Conservation (phyloP, 1,140 invertebrate genomes). For the Leucophenga varia region DNA sequence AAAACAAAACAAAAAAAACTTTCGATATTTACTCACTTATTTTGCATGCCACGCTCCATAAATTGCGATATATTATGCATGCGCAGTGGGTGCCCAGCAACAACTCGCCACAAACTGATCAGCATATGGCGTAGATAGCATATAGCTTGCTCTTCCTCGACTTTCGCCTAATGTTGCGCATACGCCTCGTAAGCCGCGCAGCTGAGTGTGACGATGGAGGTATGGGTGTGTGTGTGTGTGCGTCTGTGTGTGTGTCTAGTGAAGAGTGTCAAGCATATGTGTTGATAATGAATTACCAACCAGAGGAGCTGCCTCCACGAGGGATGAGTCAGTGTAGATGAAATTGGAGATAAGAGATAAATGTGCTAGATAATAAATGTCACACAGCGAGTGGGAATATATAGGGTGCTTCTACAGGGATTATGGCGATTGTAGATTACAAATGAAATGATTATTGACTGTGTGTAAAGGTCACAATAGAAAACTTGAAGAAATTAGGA, state of each 20-base stretch:
- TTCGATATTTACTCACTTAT: slow-evolving; percentile 6
- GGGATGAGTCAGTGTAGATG: too few species aligned
- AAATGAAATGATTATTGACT: too few species aligned
- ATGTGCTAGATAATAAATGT: too few species aligned
- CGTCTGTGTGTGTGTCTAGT: slow-evolving; percentile 5
- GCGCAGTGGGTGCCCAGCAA: slow-evolving; percentile 7
- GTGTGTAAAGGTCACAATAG: too few species aligned
- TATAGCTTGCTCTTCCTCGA: background rate
- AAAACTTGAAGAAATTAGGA: too few species aligned
- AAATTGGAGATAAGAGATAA: too few species aligned
- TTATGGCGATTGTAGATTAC: too few species aligned
- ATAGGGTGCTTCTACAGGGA: too few species aligned
- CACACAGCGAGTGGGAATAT: too few species aligned
- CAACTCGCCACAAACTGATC: slow-evolving; percentile 22
- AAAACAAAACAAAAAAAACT: too few species aligned
- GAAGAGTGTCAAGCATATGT: slow-evolving; percentile 20
- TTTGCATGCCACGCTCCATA: slow-evolving; percentile 20
- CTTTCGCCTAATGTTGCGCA: slow-evolving; percentile 11
- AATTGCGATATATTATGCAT: slow-evolving; percentile 21
- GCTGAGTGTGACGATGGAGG: slow-evolving; percentile 27
- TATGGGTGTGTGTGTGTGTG: too few species aligned
- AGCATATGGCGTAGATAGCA: slow-evolving; percentile 33
- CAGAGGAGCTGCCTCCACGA: slow-evolving; percentile 3
- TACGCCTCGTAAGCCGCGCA: slow-evolving; percentile 19
- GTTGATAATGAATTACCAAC: slow-evolving; percentile 29